Percentiles rank a stretch among this genome's conserved stretches.
phyloP scores from a whole-genome alignment of 2,888 invertebrate genomes.

The Erpobdella octoculata region DNA sequence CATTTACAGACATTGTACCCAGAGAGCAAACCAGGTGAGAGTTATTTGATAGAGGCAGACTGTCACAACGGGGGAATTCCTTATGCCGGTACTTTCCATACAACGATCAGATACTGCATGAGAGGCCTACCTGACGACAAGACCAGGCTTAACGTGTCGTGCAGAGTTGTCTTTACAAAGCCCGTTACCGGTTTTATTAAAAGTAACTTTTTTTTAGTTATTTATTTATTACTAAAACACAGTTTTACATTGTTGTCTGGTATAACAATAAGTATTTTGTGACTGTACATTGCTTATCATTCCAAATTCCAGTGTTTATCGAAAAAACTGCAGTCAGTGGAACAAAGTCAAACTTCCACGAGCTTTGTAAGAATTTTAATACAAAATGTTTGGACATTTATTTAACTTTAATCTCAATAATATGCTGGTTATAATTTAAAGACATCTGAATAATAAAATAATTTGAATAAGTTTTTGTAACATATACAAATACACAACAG shows the following conservation, averaged over 20 bases:
- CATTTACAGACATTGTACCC: constrained; percentile 43
- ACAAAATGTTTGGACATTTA: too few species aligned
- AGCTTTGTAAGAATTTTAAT: constrained; percentile 21
- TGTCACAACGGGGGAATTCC: constrained; percentile 81
- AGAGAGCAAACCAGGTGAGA: constrained; percentile 61
- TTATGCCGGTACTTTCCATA: constrained; percentile 87
- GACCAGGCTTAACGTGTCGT: constrained; percentile 63
- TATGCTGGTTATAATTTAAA: too few species aligned
- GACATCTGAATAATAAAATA: too few species aligned
- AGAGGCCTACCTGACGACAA: constrained; percentile 60
- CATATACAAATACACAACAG: too few species aligned
- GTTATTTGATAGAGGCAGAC: constrained; percentile 80
- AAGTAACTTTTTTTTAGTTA: constrained; percentile 57
- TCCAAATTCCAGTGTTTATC: constrained; percentile 20
- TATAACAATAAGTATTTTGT: background rate
- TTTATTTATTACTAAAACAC: background rate
- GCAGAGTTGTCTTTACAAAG: constrained; percentile 79
- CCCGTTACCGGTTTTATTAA: constrained; percentile 82
- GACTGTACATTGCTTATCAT: too few species aligned
- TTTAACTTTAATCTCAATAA: too few species aligned
- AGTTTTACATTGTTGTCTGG: background rate
- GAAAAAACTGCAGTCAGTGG: constrained; percentile 28
- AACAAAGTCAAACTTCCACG: constrained; percentile 14
- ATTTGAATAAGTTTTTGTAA: too few species aligned
- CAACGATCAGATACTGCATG: constrained; percentile 74